Percentiles rank a stretch among this genome's conserved stretches.
Conservation (phyloP, 2,113 vertebrate genomes). For the Vicugna pacos region DNA sequence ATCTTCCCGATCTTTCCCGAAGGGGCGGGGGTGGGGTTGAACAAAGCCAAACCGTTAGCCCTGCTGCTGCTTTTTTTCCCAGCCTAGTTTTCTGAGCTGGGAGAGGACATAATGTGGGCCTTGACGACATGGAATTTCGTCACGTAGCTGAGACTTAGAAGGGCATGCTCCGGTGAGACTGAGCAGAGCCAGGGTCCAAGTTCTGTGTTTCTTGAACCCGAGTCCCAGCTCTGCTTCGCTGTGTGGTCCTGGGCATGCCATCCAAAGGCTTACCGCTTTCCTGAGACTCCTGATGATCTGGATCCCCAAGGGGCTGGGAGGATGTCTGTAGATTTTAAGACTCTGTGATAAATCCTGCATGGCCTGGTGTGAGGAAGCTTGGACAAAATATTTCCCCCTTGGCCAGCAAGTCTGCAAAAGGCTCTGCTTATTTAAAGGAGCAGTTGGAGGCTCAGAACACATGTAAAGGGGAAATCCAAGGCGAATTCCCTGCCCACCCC, state of each 20-base stretch:
- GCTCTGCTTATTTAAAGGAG: conserved; percentile 70
- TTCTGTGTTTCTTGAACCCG: background rate
- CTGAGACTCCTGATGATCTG: background rate
- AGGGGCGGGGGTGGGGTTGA: background rate
- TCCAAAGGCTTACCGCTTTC: conserved; percentile 32
- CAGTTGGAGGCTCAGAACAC: conserved; percentile 19
- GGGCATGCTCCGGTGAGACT: background rate
- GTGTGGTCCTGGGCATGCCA: conserved; percentile 68
- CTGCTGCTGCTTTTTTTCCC: conserved; percentile 37
- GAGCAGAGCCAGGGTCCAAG: background rate
- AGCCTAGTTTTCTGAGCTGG: conserved; percentile 47
- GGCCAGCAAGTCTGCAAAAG: conserved; percentile 47
- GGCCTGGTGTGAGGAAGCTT: conserved; percentile 70
- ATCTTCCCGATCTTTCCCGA: conserved; percentile 47
- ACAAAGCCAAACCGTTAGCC: background rate
- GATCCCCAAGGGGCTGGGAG: conserved; percentile 70
- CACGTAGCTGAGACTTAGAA: conserved; percentile 54
- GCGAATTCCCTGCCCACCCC: background rate
- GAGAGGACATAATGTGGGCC: background rate
- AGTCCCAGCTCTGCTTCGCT: conserved; percentile 20
- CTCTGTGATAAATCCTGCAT: conserved; percentile 66
- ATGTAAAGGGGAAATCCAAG: conserved; percentile 17
- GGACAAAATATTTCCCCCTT: conserved; percentile 56
- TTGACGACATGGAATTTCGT: background rate
- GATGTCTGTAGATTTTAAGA: conserved; percentile 70